Evolutionary conservation across 2,113 vertebrate genomes (phyloP).

Genomic region (Astur gentilis): DNA sequence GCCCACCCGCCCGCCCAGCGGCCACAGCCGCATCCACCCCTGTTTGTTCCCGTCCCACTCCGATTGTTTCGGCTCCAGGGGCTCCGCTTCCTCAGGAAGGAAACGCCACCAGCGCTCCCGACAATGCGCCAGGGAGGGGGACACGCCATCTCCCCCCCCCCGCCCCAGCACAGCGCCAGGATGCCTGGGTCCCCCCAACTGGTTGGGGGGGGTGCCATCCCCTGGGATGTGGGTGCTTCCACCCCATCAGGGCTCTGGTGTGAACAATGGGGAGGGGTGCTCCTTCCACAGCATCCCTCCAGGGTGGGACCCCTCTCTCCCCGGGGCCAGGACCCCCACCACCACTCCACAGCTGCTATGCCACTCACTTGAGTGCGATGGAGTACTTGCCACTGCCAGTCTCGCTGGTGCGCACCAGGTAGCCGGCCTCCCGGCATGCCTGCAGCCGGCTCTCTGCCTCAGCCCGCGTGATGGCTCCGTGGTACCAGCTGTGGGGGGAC

Average conservation of each 20-base stretch:
- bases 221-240: neutral
- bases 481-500: constrained; percentile 84
- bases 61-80: constrained; percentile 71
- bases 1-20: neutral
- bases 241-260: neutral
- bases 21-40: neutral
- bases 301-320: neutral
- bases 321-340: neutral
- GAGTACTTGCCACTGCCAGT: constrained; percentile 93
- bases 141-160: neutral
- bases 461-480: constrained; percentile 87
- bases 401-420: constrained; percentile 93
- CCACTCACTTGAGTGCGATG: constrained; percentile 92
- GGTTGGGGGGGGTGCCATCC: neutral
- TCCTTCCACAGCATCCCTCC: neutral
- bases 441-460: constrained; percentile 92
- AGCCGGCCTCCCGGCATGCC: constrained; percentile 88
- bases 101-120: constrained; percentile 51
- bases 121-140: constrained; percentile 45
- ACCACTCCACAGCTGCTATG: constrained; percentile 13
- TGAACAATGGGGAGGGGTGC: neutral
- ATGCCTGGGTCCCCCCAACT: neutral
- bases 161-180: no score
- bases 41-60: constrained; percentile 33
- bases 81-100: constrained; percentile 77